A percentile compares a stretch with the other conserved stretches of the same genome.
Conservation (phyloP, 2,113 vertebrate genomes). For the Mobula hypostoma region DNA sequence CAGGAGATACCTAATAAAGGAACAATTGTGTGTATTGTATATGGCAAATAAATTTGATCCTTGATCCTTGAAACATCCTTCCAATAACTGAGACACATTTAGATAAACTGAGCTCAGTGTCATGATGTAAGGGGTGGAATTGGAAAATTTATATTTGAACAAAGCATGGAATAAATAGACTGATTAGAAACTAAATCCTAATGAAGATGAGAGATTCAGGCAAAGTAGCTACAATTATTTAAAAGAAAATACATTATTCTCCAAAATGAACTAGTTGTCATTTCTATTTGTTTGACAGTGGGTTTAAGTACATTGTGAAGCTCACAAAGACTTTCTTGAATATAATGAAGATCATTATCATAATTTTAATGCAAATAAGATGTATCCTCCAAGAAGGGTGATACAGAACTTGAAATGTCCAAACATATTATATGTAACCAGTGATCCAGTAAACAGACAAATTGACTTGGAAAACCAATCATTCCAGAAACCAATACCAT, state of each 20-base stretch:
- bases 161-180: neutral
- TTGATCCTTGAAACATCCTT: neutral
- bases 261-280: neutral
- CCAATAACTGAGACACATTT: neutral
- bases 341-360: neutral
- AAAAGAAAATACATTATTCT: neutral
- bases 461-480: too few relatives aligned
- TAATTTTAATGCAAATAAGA: constrained; percentile 50
- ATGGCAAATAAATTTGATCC: too few relatives aligned
- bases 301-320: neutral
- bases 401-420: constrained; percentile 99
- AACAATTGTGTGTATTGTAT: too few relatives aligned
- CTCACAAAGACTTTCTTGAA: neutral
- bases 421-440: constrained; percentile 84
- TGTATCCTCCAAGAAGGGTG: constrained; percentile 84
- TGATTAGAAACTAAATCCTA: neutral
- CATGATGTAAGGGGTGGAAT: neutral
- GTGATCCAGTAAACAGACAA: too few relatives aligned
- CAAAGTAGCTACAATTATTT: neutral
- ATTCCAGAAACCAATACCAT: too few relatives aligned
- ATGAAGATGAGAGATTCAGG: neutral
- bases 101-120: neutral
- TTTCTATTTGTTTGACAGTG: neutral
- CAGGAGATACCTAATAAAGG: too few relatives aligned
- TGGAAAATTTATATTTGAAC: neutral